Evolutionary conservation across 2,797 vertebrate genomes (phyloP).

Genomic region (Dendrocincla tyrannina): DNA sequence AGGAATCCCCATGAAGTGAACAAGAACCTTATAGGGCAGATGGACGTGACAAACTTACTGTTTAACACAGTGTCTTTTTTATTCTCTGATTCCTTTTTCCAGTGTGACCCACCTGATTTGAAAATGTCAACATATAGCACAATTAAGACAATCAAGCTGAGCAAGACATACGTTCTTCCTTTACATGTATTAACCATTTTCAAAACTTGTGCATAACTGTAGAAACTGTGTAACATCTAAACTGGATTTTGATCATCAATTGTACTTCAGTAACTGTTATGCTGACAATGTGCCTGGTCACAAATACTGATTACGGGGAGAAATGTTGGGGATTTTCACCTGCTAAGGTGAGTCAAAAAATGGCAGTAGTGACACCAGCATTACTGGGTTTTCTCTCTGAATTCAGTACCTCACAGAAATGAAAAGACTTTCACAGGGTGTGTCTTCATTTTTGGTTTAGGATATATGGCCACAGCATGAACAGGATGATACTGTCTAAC

Average conservation of each 20-base stretch:
- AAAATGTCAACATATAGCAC: background rate
- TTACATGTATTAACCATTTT: background rate
- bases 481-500: background rate
- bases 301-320: background rate
- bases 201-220: background rate
- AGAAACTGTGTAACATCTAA: background rate
- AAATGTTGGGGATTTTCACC: background rate
- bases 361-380: background rate
- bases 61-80: background rate
- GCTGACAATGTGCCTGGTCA: background rate
- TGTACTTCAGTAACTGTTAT: background rate
- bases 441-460: background rate
- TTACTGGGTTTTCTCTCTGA: background rate
- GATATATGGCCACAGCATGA: background rate
- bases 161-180: background rate
- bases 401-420: background rate
- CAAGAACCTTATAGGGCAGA: background rate
- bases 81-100: background rate
- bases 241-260: background rate
- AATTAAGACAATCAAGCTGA: background rate
- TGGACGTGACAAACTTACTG: background rate
- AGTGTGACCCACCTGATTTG: background rate
- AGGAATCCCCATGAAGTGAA: background rate
- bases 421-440: background rate
- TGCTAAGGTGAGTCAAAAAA: background rate